Base-by-base conservation (phyloP, 1,140 invertebrate species). In the Calycopis cecrops region DNA sequence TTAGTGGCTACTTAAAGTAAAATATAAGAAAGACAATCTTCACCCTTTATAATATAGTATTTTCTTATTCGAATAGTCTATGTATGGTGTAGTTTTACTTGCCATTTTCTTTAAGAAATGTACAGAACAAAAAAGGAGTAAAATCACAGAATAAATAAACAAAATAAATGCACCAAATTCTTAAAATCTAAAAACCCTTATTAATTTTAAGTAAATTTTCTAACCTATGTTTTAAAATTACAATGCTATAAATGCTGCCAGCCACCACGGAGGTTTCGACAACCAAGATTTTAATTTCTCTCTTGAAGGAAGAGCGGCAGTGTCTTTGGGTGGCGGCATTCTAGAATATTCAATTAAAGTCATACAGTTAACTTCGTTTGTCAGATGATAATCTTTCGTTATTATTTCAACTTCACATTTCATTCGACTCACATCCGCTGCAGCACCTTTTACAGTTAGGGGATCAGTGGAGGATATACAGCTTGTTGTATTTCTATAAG, bases 261-360 rank as follows among this genome's bases (percentile, higher is more conserved):
- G 59, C 82, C 82, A 85, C 82, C 82, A 85, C 0, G 82, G 82
- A 4, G 80, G 83, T 18, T 71, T 84, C 4, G 65, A 42, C 6
- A 79, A 37, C 76, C 74, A 84, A 0, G 76, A 73, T 52, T 84
- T 82, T 28, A 86, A 55, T 57, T 71, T 82, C 18, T 58, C 58
- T 57, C 67, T 73, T 14, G 65, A 38, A 14, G 83, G 83, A 10
- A 82, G 48, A 4, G 48, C 44, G 11, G 52, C 69, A 11, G 73
- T 65, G 16, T 72, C 73, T 57, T 79, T 81, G 11, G 77, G 79
- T 63, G 76, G 76, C 0, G 73, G 79, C 68, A 80, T 73, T 56
- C 72, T 81, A 1, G 83, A 67, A 55, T 86, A 86, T 44, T 67
- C 17, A 35, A 81, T 53, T 49, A 86, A 68, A 16, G 55, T 70